Percentiles rank a stretch among this genome's conserved stretches.
phyloP scores from a whole-genome alignment of 2,113 vertebrate species.

The Gasterosteus nipponicus region DNA sequence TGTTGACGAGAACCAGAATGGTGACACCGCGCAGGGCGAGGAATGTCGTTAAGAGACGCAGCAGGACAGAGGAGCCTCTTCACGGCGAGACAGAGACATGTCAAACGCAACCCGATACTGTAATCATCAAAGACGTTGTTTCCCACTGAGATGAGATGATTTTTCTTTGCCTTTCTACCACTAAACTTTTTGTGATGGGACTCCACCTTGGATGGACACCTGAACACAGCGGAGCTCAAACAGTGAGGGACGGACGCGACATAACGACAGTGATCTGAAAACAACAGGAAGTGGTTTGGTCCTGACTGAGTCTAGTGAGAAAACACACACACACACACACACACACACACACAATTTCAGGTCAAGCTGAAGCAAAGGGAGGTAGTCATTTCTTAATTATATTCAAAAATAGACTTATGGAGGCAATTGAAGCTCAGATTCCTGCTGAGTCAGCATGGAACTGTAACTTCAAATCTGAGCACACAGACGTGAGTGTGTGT shows the following conservation, averaged over 20 bases:
- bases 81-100: background rate
- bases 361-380: background rate
- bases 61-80: constrained; percentile 7
- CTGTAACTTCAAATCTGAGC: background rate
- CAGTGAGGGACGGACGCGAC: background rate
- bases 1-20: background rate
- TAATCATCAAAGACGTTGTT: background rate
- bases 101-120: background rate
- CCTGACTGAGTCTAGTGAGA: background rate
- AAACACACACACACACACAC: too few relatives aligned
- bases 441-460: background rate
- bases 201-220: constrained; percentile 11
- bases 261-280: background rate
- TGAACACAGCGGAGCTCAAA: background rate
- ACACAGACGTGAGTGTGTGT: background rate
- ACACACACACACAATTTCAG: background rate
- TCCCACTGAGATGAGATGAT: background rate
- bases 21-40: constrained; percentile 39
- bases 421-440: background rate
- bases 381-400: background rate
- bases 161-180: background rate
- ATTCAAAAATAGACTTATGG: background rate
- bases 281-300: background rate
- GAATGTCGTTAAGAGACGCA: constrained; percentile 34
- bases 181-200: background rate